Percentiles rank a stretch among this genome's conserved stretches.
Conservation (phyloP, 2,888 invertebrate genomes). For the Hermodice carunculata region DNA sequence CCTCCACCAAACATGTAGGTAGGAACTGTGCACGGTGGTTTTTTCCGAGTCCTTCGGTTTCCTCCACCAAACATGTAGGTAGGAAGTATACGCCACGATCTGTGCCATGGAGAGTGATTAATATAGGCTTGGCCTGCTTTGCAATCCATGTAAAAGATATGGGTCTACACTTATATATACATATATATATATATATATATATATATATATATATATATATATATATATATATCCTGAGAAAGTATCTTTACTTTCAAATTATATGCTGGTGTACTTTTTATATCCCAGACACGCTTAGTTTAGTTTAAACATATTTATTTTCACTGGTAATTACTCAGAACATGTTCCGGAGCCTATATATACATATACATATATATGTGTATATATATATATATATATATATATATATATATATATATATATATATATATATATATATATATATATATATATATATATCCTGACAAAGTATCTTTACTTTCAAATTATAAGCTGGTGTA, state of each 20-base stretch:
- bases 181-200: not conserved
- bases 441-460: not conserved
- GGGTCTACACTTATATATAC: too few relatives aligned
- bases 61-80: too few relatives aligned
- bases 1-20: too few relatives aligned
- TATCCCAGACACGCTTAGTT: not conserved
- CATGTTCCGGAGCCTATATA: too few relatives aligned
- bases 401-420: not conserved
- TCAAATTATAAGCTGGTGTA: not conserved
- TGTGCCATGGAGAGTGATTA: too few relatives aligned
- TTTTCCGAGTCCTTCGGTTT: too few relatives aligned
- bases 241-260: not conserved
- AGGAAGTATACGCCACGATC: too few relatives aligned
- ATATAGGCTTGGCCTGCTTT: too few relatives aligned
- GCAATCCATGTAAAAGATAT: too few relatives aligned
- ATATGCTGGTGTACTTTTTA: not conserved
- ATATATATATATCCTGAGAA: not conserved
- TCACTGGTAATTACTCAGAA: too few relatives aligned
- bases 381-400: not conserved
- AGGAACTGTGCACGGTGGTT: too few relatives aligned
- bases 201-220: constrained; percentile 6
- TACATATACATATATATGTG: not conserved
- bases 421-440: not conserved
- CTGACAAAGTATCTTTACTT: not conserved
- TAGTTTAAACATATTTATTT: too few relatives aligned